Evolutionary conservation across 2,797 vertebrate species (phyloP).

Genomic region (Cercopithecus mitis): DNA sequence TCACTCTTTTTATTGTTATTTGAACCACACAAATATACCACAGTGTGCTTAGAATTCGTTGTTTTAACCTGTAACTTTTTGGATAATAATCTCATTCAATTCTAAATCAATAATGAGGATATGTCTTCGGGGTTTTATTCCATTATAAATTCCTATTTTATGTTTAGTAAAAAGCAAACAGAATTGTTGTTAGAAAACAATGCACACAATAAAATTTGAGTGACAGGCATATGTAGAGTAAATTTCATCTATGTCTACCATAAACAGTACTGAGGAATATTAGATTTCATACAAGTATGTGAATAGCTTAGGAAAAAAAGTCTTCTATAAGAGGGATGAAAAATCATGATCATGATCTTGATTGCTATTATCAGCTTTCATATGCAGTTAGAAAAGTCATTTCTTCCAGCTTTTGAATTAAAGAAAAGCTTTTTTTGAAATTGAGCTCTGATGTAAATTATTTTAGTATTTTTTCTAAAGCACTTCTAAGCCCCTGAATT

Average conservation of each 20-base stretch:
- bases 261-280: neutral
- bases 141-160: neutral
- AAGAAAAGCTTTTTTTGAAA: neutral
- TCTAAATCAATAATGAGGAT: neutral
- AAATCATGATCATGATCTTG: neutral
- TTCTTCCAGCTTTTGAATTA: neutral
- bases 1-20: neutral
- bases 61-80: neutral
- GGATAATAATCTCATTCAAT: neutral
- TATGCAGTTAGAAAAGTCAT: neutral
- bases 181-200: neutral
- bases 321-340: neutral
- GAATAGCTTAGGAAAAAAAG: neutral
- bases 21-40: neutral
- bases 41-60: neutral
- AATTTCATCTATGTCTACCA: neutral
- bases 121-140: neutral
- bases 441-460: neutral
- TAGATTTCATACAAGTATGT: neutral
- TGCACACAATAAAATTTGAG: neutral
- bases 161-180: neutral
- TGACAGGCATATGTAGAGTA: neutral
- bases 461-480: neutral
- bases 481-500: neutral
- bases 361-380: neutral